Evolutionary conservation across 2,113 vertebrate genomes (phyloP).

Genomic region (Silurus asotus): DNA sequence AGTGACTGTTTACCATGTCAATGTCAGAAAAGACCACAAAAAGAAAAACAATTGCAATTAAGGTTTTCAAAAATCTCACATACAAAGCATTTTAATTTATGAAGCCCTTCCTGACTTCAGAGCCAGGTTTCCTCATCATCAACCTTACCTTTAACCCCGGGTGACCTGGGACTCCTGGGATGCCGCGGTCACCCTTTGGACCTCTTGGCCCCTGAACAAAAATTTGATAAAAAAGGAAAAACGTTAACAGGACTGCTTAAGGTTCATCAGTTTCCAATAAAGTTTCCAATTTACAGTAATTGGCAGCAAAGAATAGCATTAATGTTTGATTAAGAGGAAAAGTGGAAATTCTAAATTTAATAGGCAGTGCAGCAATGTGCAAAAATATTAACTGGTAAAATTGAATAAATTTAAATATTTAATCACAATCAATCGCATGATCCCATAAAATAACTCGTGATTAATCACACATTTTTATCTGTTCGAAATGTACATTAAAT

Average conservation of each 20-base stretch:
- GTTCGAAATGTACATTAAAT: too few species aligned
- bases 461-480: too few species aligned
- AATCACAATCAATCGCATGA: too few species aligned
- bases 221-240: neutral
- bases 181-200: conserved; percentile 83
- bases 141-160: conserved; percentile 70
- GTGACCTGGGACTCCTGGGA: conserved; percentile 78
- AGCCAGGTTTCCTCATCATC: neutral
- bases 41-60: neutral
- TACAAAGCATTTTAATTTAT: neutral
- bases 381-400: neutral
- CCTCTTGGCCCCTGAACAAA: conserved; percentile 78
- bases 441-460: too few species aligned
- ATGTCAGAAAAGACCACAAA: neutral
- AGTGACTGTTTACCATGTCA: conserved; percentile 15
- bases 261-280: neutral
- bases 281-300: neutral
- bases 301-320: neutral
- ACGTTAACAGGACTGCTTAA: neutral
- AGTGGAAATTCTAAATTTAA: neutral
- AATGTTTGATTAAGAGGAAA: neutral
- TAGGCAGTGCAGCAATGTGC: neutral
- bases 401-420: too few species aligned
- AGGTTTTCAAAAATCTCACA: neutral
- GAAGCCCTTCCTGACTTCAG: neutral